Conservation (phyloP, 2,888 invertebrate species). For the Pardosa pseudoannulata region DNA sequence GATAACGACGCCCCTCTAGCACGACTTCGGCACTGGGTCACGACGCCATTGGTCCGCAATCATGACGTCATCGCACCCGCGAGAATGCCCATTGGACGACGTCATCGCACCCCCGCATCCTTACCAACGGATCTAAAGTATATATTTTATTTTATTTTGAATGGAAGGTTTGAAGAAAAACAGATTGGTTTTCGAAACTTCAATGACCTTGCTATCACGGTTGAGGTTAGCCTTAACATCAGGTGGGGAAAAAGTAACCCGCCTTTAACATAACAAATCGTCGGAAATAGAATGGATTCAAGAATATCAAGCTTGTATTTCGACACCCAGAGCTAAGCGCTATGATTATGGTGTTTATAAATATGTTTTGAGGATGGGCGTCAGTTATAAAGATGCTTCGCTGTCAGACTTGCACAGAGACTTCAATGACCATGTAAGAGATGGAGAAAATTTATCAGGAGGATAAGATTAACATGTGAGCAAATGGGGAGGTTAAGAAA, state of each 20-base stretch:
- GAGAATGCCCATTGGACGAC: slow-evolving; percentile 32
- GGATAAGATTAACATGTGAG: neutral
- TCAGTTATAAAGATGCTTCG: neutral
- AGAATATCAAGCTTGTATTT: neutral
- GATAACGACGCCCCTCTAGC: slow-evolving; percentile 52
- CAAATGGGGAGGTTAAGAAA: neutral
- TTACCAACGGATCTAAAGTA: neutral
- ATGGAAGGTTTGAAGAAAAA: neutral
- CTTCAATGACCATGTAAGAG: neutral
- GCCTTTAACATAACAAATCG: slow-evolving; percentile 4
- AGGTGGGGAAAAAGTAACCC: neutral
- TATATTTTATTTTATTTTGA: slow-evolving; percentile 15
- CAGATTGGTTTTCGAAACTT: slow-evolving; percentile 25
- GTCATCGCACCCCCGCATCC: slow-evolving; percentile 37
- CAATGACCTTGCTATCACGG: slow-evolving; percentile 37
- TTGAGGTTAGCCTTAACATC: neutral
- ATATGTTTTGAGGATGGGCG: neutral
- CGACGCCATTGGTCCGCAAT: slow-evolving; percentile 48
- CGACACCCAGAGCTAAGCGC: neutral
- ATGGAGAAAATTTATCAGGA: neutral
- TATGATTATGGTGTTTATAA: neutral
- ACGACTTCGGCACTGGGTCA: slow-evolving; percentile 52
- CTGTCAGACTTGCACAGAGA: neutral
- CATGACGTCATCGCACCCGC: slow-evolving; percentile 40
- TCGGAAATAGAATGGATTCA: neutral